Evolutionary conservation across 2,888 invertebrate genomes (phyloP).

Genomic region (Phytoseiulus persimilis): DNA sequence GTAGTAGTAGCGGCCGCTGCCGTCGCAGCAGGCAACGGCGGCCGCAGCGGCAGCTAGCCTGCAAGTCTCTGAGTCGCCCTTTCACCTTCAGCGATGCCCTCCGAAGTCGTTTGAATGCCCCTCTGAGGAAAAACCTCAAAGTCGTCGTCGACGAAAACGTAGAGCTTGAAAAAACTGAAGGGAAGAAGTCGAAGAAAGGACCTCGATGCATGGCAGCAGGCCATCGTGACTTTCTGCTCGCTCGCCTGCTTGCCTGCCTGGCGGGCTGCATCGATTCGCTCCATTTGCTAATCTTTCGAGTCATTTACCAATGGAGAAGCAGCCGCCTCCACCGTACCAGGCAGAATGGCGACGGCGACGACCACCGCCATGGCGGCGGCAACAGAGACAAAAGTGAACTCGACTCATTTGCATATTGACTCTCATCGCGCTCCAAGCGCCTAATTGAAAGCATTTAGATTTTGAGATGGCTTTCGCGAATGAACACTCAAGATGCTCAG

Average conservation of each 20-base stretch:
- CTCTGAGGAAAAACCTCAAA: not conserved
- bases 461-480: not conserved
- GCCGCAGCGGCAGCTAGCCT: not conserved
- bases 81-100: constrained; percentile 5
- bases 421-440: not conserved
- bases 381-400: not conserved
- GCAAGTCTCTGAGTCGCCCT: not conserved
- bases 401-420: not conserved
- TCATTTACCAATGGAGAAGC: constrained; percentile 21
- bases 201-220: not conserved
- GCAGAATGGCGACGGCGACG: not conserved
- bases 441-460: not conserved
- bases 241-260: not conserved
- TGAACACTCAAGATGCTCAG: not conserved
- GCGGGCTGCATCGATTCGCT: not conserved
- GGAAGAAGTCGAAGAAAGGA: not conserved
- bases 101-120: not conserved
- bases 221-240: not conserved
- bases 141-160: not conserved
- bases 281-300: constrained; percentile 37
- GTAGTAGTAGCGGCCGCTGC: not conserved
- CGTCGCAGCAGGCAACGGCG: not conserved
- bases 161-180: not conserved
- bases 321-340: not conserved
- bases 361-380: not conserved